phyloP scores from a whole-genome alignment of 1,140 invertebrate species.

The Lerema accius region DNA sequence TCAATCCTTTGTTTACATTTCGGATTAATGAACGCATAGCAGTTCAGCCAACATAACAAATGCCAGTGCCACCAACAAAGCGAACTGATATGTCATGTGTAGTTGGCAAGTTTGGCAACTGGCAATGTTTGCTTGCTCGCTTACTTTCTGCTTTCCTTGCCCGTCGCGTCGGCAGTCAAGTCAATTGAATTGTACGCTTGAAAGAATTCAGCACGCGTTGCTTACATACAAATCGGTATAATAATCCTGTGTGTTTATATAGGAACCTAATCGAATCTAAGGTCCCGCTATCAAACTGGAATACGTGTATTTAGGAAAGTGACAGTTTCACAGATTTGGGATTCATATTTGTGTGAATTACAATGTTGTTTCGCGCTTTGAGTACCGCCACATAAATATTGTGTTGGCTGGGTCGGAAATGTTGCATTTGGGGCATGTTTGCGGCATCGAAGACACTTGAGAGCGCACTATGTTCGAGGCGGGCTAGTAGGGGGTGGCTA shows the following conservation, averaged over 20 bases:
- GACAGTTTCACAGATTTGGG: conserved; percentile 68
- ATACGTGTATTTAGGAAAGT: conserved; percentile 75
- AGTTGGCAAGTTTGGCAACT: conserved; percentile 44
- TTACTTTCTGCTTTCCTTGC: conserved; percentile 74
- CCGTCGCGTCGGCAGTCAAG: conserved; percentile 67
- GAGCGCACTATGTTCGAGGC: conserved; percentile 70
- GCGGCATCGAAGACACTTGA: conserved; percentile 56
- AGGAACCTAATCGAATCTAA: conserved; percentile 8
- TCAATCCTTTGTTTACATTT: not conserved
- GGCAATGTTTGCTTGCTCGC: conserved; percentile 62
- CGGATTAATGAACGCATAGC: conserved; percentile 44
- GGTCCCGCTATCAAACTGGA: conserved; percentile 37
- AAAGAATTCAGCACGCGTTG: conserved; percentile 59
- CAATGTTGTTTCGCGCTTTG: conserved; percentile 73
- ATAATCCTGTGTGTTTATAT: conserved; percentile 32
- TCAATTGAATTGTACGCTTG: conserved; percentile 66
- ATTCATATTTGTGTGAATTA: conserved; percentile 67
- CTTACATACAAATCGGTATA: conserved; percentile 55
- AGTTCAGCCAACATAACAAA: conserved; percentile 46
- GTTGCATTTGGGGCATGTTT: conserved; percentile 46
- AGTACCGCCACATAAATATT: conserved; percentile 70
- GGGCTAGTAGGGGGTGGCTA: conserved; percentile 63
- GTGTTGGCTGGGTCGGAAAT: conserved; percentile 51
- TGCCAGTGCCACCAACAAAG: conserved; percentile 52
- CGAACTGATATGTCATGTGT: conserved; percentile 62